Conservation (phyloP, 2,113 vertebrate genomes). For the Bos indicus region DNA sequence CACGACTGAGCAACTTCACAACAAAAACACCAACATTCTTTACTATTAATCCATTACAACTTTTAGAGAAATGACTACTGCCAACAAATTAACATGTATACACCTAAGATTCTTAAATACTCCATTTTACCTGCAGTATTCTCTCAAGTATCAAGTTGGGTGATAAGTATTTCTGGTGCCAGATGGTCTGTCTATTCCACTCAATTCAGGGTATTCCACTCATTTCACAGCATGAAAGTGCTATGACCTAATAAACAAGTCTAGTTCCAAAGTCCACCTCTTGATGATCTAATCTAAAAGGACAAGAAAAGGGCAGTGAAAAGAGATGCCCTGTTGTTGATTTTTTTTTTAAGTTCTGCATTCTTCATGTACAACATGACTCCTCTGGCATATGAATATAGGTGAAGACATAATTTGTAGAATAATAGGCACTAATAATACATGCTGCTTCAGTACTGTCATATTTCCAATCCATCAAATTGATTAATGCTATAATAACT, state of each 20-base stretch:
- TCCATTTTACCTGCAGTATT: neutral
- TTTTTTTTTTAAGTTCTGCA: constrained; percentile 47
- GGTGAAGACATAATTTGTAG: constrained; percentile 87
- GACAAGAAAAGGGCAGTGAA: constrained; percentile 24
- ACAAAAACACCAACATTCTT: neutral
- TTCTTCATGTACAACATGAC: constrained; percentile 75
- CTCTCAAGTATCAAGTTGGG: neutral
- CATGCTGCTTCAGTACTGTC: constrained; percentile 84
- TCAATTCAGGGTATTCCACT: neutral
- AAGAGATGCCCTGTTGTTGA: constrained; percentile 48
- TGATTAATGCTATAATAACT: constrained; percentile 90
- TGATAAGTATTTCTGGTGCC: constrained; percentile 3
- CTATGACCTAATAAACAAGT: constrained; percentile 36
- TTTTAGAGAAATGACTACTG: constrained; percentile 22
- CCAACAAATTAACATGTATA: neutral
- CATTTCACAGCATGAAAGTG: constrained; percentile 14
- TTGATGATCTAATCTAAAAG: constrained; percentile 15
- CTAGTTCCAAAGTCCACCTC: constrained; percentile 8
- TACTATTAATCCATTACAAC: neutral
- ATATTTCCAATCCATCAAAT: constrained; percentile 88
- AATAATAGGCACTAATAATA: constrained; percentile 88
- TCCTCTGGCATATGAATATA: constrained; percentile 81
- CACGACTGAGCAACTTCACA: neutral
- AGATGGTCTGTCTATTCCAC: constrained; percentile 35
- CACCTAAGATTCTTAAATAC: neutral